phyloP scores from a whole-genome alignment of 2,888 invertebrate species.

The Clivina fossor region DNA sequence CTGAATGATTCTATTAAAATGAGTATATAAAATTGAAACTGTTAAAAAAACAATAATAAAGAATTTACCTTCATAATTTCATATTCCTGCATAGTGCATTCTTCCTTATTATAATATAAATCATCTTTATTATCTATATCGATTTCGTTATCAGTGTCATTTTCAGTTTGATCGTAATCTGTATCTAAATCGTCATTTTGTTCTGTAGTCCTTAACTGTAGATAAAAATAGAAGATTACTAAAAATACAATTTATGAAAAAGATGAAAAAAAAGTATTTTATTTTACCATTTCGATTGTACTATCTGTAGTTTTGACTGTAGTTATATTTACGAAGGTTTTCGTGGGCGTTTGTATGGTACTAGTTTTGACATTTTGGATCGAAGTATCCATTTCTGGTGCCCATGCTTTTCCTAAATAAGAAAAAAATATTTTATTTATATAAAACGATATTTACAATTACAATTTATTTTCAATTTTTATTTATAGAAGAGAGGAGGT shows the following conservation, averaged over 20 bases:
- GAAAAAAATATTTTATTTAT: too few relatives aligned
- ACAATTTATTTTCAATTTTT: too few relatives aligned
- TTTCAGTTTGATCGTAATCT: slow-evolving; percentile 23
- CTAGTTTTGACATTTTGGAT: slow-evolving; percentile 42
- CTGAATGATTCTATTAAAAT: too few relatives aligned
- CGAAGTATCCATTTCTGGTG: slow-evolving; percentile 44
- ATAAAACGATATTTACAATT: too few relatives aligned
- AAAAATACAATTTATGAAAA: background rate
- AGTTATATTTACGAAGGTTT: slow-evolving; percentile 21
- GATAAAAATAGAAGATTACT: background rate
- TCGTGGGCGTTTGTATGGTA: slow-evolving; percentile 25
- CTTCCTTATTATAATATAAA: slow-evolving; percentile 51
- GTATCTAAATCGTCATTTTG: slow-evolving; percentile 15
- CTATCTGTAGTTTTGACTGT: slow-evolving; percentile 29
- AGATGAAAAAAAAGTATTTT: background rate
- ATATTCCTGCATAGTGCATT: slow-evolving; percentile 67
- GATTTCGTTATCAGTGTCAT: slow-evolving; percentile 49
- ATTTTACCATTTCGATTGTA: slow-evolving; percentile 22
- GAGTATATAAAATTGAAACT: too few relatives aligned
- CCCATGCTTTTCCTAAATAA: slow-evolving; percentile 51
- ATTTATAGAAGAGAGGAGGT: too few relatives aligned
- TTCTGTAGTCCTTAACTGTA: slow-evolving; percentile 22
- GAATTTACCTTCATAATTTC: slow-evolving; percentile 67
- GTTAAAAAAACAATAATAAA: too few relatives aligned
- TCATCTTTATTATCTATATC: slow-evolving; percentile 47